These are phyloP conservation scores for Paratrypauchen microcephalus DNA, from an alignment of 2,797 vertebrate species.

Conservation along the genomic window DNA sequence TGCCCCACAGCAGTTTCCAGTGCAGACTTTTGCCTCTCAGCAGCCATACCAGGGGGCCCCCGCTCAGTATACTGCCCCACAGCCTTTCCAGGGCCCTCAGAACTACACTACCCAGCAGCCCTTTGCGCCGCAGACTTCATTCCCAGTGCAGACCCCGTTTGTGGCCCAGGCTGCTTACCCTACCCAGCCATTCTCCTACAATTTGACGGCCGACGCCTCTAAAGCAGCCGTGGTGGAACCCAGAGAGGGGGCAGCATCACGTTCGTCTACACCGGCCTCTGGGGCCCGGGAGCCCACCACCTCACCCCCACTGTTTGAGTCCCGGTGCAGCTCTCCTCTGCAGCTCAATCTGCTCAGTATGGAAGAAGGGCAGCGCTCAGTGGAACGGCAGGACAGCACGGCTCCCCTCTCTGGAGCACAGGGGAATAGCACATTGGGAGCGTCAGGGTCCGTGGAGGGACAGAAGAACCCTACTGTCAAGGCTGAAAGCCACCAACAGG, in stretches of 20 bases:
- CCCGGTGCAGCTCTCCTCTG: conserved; percentile 91
- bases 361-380: conserved; percentile 84
- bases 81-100: conserved; percentile 48
- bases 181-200: conserved; percentile 72
- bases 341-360: conserved; percentile 92
- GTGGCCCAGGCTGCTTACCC: conserved; percentile 67
- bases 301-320: conserved; percentile 84
- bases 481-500: conserved; percentile 68
- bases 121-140: conserved; percentile 65
- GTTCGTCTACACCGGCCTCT: conserved; percentile 76
- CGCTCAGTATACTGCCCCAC: conserved; percentile 56
- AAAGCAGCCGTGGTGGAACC: conserved; percentile 63
- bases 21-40: conserved; percentile 68
- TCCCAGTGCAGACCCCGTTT: conserved; percentile 73
- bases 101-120: conserved; percentile 55
- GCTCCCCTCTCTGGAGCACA: conserved; percentile 38
- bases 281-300: conserved; percentile 73
- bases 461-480: conserved; percentile 47
- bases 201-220: conserved; percentile 55
- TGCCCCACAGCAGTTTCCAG: conserved; percentile 53
- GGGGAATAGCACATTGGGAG: conserved; percentile 10
- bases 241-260: conserved; percentile 64
- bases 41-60: conserved; percentile 68
- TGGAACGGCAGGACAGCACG: conserved; percentile 71
- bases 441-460: conserved; percentile 11